Conservation (phyloP, 2,888 invertebrate species). For the Lapara coniferarum region DNA sequence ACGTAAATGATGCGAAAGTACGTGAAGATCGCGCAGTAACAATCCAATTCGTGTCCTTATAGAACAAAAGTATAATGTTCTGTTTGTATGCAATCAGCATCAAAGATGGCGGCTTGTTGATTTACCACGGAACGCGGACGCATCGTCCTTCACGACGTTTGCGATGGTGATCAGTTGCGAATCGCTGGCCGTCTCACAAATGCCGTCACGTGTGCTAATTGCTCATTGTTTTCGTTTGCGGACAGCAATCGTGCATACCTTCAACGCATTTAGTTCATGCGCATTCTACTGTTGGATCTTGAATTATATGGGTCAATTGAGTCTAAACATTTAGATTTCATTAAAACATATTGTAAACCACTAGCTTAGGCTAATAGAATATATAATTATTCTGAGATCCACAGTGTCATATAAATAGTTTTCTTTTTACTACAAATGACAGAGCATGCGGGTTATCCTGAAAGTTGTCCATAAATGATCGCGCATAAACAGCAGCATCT, state of each 20-base stretch:
- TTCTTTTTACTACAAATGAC: no score
- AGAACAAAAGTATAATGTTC: neutral
- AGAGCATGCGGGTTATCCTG: no score
- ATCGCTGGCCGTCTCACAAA: conserved; percentile 8
- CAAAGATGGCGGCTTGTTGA: conserved; percentile 5
- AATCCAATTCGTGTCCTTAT: no score
- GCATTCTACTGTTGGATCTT: neutral
- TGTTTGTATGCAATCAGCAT: neutral
- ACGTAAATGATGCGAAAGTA: no score
- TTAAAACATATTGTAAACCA: no score
- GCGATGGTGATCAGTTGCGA: conserved; percentile 12
- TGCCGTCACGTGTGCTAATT: conserved; percentile 24
- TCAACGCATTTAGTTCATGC: neutral
- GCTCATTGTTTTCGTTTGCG: conserved; percentile 10
- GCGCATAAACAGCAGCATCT: no score
- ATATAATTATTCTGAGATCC: no score
- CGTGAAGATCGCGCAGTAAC: no score
- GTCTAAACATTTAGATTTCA: neutral
- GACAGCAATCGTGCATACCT: conserved; percentile 17
- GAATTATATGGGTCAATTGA: neutral
- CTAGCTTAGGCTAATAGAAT: no score
- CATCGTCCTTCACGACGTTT: conserved; percentile 1
- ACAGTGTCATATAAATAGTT: no score
- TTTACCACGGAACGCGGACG: neutral
- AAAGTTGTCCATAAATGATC: no score